Evolutionary conservation across 2,113 vertebrate species (phyloP), one percentile per base, ranked within the genome.

Genomic region (Tyrannus savana): DNA sequence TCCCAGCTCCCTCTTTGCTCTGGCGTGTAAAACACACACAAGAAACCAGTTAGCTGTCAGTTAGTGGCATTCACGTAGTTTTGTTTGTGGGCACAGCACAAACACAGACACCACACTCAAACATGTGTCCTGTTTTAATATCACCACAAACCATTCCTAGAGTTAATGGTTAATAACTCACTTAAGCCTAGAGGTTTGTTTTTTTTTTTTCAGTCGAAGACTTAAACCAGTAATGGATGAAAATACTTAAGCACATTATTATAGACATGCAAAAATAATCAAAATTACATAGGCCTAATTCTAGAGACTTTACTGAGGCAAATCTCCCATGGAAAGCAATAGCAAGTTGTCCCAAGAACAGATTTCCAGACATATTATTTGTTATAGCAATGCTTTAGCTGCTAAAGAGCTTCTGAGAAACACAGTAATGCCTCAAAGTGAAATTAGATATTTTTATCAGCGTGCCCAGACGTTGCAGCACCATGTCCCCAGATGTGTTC

Each of bases 81-180:
- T 97, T 98, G 97, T 97, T 98, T 97, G 97, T 94, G 96, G 95
- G 97, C 92, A 97, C 96, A 98, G 97, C 90, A 89, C 77, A 98
- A 97, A 97, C 96, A 97, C 88, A 90, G 94, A 90, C 97, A 98
- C 95, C 97, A 87, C 96, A 97, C 74, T 97, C 95, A 97, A 97
- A 98, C 90, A 97, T 87, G 84, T 97, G 95, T 96, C 97, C 55
- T 95, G 96, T 98, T 96, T 96, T 98, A 98, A 98, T 96, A 96
- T 86, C 95, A 96, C 97, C 97, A 97, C 96, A 96, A 94, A 95
- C 92, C 87, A 91, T 95, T 97, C 94, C 97, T 95, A 87, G 86
- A 96, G 95, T 88, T 97, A 95, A 97, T 97, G 90, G 87, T 90
- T 98, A 97, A 97, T 97, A 97, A 96, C 88, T 97, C 96, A 96